Conservation (phyloP, 2,888 invertebrate genomes). For the Hybos culiciformis region DNA sequence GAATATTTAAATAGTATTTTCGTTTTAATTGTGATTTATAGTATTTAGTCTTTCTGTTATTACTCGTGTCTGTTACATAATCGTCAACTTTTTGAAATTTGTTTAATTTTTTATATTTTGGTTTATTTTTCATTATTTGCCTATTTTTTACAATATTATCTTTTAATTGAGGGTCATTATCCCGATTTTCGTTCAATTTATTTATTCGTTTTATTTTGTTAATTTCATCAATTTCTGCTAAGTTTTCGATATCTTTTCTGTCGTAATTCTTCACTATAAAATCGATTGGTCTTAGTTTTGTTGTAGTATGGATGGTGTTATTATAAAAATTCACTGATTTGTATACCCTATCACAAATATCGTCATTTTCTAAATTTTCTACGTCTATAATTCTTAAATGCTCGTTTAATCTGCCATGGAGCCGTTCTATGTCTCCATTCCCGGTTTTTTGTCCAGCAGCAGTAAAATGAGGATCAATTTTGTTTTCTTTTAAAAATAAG, state of each 20-base stretch:
- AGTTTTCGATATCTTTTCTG: background rate
- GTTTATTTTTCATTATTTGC: background rate
- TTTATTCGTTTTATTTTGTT: too few relatives aligned
- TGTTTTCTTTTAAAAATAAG: conserved; percentile 4
- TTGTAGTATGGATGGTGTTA: background rate
- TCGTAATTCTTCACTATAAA: background rate
- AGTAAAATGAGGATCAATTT: background rate
- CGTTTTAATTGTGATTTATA: too few relatives aligned
- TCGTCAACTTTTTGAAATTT: background rate
- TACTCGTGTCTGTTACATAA: background rate
- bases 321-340: background rate
- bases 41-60: background rate
- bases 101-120: background rate
- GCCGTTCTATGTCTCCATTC: too few relatives aligned
- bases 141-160: background rate
- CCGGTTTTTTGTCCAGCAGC: too few relatives aligned
- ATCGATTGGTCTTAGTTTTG: background rate
- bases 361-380: background rate
- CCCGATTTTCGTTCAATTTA: too few relatives aligned
- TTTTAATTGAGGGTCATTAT: background rate
- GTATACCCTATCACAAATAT: background rate
- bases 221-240: background rate
- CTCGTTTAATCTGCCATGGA: too few relatives aligned
- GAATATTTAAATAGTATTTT: too few relatives aligned
- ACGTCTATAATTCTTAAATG: background rate